Evolutionary conservation across 2,797 vertebrate species (phyloP).

Genomic region (Choloepus didactylus): DNA sequence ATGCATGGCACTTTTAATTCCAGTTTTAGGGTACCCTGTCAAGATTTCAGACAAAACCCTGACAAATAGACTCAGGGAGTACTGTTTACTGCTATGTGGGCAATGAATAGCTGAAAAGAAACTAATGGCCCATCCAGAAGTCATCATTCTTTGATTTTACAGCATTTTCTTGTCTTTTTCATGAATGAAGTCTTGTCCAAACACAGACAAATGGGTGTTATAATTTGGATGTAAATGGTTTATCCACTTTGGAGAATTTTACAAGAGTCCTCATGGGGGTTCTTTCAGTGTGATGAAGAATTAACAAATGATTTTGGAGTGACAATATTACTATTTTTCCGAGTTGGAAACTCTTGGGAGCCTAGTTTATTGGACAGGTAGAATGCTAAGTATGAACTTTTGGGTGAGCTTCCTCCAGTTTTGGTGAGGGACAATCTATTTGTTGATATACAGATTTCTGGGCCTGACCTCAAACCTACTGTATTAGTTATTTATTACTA

Average conservation of each 20-base stretch:
- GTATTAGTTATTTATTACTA: neutral
- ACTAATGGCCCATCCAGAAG: neutral
- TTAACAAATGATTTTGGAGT: conserved; percentile 42
- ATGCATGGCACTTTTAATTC: neutral
- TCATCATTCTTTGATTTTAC: neutral
- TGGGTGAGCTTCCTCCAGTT: conserved; percentile 19
- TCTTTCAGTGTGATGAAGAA: conserved; percentile 3
- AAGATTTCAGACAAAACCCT: conserved; percentile 5
- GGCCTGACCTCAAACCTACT: neutral
- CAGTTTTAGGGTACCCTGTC: neutral
- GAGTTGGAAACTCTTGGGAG: conserved; percentile 48
- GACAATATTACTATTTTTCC: conserved; percentile 25
- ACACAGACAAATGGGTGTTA: neutral
- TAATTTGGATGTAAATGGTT: conserved; percentile 18
- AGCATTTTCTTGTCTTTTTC: conserved; percentile 29
- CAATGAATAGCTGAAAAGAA: neutral
- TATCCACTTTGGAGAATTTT: conserved; percentile 44
- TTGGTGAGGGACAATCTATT: neutral
- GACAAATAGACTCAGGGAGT: neutral
- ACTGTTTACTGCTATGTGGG: neutral
- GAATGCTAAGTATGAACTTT: conserved; percentile 56
- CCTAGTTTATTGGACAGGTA: conserved; percentile 7
- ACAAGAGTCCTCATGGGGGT: neutral
- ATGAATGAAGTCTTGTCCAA: conserved; percentile 3
- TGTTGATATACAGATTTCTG: conserved; percentile 51